Base-by-base conservation (phyloP, 2,113 vertebrate genomes). In the Amphiprion percula region DNA sequence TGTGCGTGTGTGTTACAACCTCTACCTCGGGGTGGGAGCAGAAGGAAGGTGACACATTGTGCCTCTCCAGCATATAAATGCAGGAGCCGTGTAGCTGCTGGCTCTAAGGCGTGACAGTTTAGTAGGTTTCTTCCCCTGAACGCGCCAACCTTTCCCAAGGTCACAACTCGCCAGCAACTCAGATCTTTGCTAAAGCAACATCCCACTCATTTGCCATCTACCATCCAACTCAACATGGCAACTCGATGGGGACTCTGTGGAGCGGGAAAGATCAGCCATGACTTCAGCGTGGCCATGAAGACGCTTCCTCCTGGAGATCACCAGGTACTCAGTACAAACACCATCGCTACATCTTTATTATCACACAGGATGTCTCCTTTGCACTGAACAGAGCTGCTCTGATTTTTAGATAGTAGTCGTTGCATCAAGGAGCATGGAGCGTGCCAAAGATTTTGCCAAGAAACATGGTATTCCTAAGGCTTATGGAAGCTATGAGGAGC, bases 211-310 rank as follows among this genome's bases (percentile, higher is more conserved):
- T 84, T 84, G 66, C 82, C 79, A 76, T 77, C 77, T 55, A 19
- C 41, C 68, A 73, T 85, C 70, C 60, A 72, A 39, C 75, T 62
- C 55, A 87, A 87, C 24, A 95, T 95, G 95, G 91, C 94, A 7
- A 92, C 95, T 0, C 84, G 86, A 46, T 96, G 95, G 95, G 95
- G 95, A 11, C 85, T 96, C 46, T 94, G 95, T 52, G 91, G 95
- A 0, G 94, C 82, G 0, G 95, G 96, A 21, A 93, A 94, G 47
- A 96, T 96, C 90, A 86, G 94, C 90, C 87, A 91, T 24, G 95
- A 97, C 60, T 97, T 96, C 82, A 84, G 92, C 2, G 89, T 93
- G 16, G 89, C 92, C 49, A 74, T 95, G 87, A 90, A 85, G 85
- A 92, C 91, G 2, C 93, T 95, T 49, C 88, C 95, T 19, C 66